Evolutionary conservation across 2,888 invertebrate species (phyloP).

Genomic region (Callosobruchus maculatus): DNA sequence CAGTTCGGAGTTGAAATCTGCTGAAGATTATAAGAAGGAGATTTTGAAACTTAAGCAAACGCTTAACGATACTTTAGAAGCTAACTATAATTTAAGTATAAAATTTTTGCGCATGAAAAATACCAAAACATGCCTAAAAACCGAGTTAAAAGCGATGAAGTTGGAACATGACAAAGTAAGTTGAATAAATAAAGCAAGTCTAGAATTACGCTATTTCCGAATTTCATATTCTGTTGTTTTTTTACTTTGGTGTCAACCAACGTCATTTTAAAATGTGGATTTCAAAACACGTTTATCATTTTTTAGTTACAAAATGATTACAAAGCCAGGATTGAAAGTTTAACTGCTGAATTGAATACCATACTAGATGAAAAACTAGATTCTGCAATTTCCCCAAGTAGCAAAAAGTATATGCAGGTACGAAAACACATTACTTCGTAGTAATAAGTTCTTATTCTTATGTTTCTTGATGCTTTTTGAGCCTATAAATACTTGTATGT

Average conservation of each 20-base stretch:
- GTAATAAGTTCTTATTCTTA: no score
- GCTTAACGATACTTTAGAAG: slow-evolving; percentile 44
- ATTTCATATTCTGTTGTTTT: no score
- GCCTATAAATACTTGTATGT: no score
- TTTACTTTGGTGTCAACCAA: no score
- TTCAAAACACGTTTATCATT: no score
- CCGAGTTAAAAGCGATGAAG: slow-evolving; percentile 37
- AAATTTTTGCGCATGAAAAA: slow-evolving; percentile 49
- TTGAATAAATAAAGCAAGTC: background rate
- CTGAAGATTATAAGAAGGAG: slow-evolving; percentile 41
- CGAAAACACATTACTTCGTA: slow-evolving; percentile 4
- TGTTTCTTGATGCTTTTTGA: no score
- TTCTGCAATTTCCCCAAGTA: slow-evolving; percentile 42
- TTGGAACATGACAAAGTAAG: slow-evolving; percentile 38
- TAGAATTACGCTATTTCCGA: no score
- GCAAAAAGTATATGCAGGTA: slow-evolving; percentile 47
- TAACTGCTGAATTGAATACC: slow-evolving; percentile 38
- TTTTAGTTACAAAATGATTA: slow-evolving; percentile 40
- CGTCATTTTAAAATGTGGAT: background rate
- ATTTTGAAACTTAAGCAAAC: slow-evolving; percentile 42
- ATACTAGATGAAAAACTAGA: slow-evolving; percentile 38
- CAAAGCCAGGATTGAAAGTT: slow-evolving; percentile 36
- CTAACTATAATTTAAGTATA: slow-evolving; percentile 48
- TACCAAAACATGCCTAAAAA: slow-evolving; percentile 42
- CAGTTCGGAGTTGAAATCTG: slow-evolving; percentile 19